These are phyloP conservation scores for Chrysolina oricalcia DNA, from an alignment of 2,888 invertebrate genomes.

Conservation along the genomic window DNA sequence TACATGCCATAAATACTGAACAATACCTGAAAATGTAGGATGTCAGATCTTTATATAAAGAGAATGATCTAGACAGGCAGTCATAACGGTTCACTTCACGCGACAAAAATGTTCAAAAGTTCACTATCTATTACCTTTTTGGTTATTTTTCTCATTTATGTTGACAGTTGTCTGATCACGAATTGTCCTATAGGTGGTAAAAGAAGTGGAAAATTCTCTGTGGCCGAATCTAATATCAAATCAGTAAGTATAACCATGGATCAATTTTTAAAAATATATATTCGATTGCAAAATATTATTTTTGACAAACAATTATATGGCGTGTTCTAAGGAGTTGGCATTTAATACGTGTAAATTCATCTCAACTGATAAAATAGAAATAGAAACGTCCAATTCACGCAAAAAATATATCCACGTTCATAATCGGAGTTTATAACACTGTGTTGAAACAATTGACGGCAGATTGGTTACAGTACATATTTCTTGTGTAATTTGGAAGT, in stretches of 20 bases:
- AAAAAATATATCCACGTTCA: too few species aligned
- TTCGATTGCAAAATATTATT: too few species aligned
- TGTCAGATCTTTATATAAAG: conserved; percentile 34
- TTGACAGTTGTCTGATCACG: conserved; percentile 76
- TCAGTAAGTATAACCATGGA: conserved; percentile 68
- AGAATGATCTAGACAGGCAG: neutral
- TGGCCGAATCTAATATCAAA: conserved; percentile 68
- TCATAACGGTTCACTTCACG: neutral
- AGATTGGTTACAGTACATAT: too few species aligned
- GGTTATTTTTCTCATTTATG: conserved; percentile 52
- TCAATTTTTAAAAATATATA: too few species aligned
- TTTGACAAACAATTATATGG: too few species aligned
- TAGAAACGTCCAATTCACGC: too few species aligned
- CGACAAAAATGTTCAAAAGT: conserved; percentile 45
- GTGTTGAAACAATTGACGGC: too few species aligned
- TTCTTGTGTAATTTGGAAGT: too few species aligned
- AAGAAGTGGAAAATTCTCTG: conserved; percentile 69
- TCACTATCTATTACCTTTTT: conserved; percentile 43
- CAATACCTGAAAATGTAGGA: conserved; percentile 16
- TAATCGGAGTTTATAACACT: too few species aligned
- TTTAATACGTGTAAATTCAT: too few species aligned
- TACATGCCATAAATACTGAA: conserved; percentile 41
- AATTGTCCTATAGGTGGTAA: conserved; percentile 81
- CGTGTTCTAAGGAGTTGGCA: too few species aligned
- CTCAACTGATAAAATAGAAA: too few species aligned